Evolutionary conservation across 2,113 vertebrate genomes (phyloP).

Genomic region (Neomonachus schauinslandi): DNA sequence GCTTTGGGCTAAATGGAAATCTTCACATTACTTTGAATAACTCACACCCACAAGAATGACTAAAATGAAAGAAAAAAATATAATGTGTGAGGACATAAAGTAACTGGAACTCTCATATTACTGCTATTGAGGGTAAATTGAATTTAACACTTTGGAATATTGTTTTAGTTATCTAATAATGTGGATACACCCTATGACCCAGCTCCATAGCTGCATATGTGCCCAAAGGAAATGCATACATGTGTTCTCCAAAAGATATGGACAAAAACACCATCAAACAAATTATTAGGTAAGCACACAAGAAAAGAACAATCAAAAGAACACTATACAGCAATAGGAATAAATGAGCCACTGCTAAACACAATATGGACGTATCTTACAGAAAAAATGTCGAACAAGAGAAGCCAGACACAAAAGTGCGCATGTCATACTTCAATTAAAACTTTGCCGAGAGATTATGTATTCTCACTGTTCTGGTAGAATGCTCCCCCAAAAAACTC

Average conservation of each 20-base stretch:
- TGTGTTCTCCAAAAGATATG: background rate
- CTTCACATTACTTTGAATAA: background rate
- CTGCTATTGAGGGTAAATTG: background rate
- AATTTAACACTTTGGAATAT: background rate
- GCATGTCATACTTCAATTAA: background rate
- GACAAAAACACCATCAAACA: background rate
- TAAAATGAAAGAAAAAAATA: background rate
- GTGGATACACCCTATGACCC: background rate
- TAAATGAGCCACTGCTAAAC: background rate
- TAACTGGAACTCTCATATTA: background rate
- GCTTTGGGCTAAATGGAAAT: background rate
- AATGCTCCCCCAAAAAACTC: fast-evolving
- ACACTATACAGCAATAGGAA: background rate
- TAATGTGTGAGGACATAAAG: background rate
- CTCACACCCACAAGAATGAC: background rate
- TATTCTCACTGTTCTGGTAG: background rate
- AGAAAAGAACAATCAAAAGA: background rate
- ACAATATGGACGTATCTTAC: background rate
- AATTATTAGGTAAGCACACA: background rate
- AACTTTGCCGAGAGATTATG: background rate
- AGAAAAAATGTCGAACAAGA: background rate
- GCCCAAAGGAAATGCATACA: background rate
- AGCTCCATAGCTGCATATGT: background rate
- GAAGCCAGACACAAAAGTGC: background rate
- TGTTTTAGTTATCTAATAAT: background rate